Base-by-base conservation (phyloP, 2,797 vertebrate species). In the Parauchenoglanis punctatus region DNA sequence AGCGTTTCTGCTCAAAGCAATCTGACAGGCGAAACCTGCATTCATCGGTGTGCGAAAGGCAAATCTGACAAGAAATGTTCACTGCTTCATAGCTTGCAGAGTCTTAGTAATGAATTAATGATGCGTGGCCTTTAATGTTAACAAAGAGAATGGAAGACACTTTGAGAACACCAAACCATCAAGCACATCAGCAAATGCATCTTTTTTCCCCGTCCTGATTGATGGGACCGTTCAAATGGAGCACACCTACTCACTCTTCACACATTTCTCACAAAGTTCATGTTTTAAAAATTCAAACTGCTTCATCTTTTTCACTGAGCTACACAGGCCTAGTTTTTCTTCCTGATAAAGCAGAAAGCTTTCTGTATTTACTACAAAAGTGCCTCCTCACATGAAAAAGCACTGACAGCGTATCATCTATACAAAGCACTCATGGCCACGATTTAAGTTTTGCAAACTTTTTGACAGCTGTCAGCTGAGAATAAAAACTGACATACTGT, bases 381-480 rank as follows among this genome's bases (percentile, higher is more conserved):
- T 92, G 93, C 92, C 93, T 93, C 90, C 92, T 92, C 90, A 93
- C 91, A 90, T 94, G 93, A 94, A 94, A 93, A 93, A 91, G 72
- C 44, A 93, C 91, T 94, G 94, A 94, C 94, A 94, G 88, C 88
- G 63, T 93, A 93, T 95, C 94, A 94, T 94, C 95, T 95, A 94
- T 94, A 95, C 95, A 95, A 95, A 95, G 94, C 93, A 92, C 93
- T 92, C 81, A 85, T 94, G 94, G 93, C 94, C 94, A 93, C 92
- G 91, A 93, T 95, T 95, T 93, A 94, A 94, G 94, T 95, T 92
- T 93, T 91, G 92, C 52, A 87, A 96, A 93, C 94, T 93, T 93
- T 90, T 91, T 95, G 95, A 95, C 95, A 96, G 95, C 93, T 94
- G 94, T 92, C 90, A 94, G 93, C 94, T 95, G 93, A 96, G 95